A percentile compares a stretch with the other conserved stretches of the same genome.
Evolutionary conservation across 2,113 vertebrate genomes (phyloP).

Genomic region (Dasyornis broadbenti): DNA sequence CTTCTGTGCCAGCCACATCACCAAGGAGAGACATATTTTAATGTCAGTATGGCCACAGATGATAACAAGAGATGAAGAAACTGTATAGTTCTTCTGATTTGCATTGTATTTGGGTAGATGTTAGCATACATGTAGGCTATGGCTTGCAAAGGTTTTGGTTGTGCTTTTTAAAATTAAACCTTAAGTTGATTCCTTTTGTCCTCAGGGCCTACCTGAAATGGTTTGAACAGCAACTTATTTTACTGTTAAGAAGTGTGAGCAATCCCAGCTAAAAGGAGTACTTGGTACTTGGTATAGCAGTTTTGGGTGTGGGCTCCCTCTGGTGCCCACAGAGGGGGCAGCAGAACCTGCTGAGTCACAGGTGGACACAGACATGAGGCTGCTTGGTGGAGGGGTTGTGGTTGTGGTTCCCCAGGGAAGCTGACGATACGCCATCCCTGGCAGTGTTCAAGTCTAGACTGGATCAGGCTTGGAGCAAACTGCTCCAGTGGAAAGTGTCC

Average conservation of each 20-base stretch:
- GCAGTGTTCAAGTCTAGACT: not conserved
- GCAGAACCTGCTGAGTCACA: not conserved
- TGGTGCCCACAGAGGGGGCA: not conserved
- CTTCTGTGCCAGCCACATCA: not conserved
- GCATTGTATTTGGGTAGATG: not conserved
- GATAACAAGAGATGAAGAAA: not conserved
- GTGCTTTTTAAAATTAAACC: not conserved
- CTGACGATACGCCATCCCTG: not conserved
- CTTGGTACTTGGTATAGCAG: not conserved
- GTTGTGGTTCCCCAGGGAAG: not conserved
- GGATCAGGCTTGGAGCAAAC: not conserved
- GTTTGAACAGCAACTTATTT: not conserved
- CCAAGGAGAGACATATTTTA: not conserved
- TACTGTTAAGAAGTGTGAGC: not conserved
- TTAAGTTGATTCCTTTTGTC: not conserved
- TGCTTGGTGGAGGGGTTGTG: rapidly evolving
- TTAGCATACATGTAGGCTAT: not conserved
- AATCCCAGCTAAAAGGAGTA: rapidly evolving
- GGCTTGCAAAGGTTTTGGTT: not conserved
- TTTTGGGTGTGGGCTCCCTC: not conserved
- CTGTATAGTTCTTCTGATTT: rapidly evolving
- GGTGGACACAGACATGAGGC: rapidly evolving
- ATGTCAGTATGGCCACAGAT: not conserved
- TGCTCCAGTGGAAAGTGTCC: not conserved
- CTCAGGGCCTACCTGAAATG: not conserved